A percentile compares a stretch with the other conserved stretches of the same genome.
phyloP scores from a whole-genome alignment of 2,888 invertebrate species.

The Polyommatus iphigenia region DNA sequence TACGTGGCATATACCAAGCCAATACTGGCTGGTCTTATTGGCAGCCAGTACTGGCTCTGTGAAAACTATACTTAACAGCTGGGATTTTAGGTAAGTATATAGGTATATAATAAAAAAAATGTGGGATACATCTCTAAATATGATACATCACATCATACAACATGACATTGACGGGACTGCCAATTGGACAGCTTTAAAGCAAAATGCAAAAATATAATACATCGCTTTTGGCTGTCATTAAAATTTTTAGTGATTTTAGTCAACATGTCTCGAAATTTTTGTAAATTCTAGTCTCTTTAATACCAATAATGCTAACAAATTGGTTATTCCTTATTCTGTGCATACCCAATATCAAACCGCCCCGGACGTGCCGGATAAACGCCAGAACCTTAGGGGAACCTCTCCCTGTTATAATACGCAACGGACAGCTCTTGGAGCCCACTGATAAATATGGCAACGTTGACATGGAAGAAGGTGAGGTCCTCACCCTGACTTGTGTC shows the following conservation, averaged over 20 bases:
- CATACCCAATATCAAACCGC: conserved; percentile 52
- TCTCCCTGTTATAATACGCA: conserved; percentile 58
- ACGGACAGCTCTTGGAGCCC: conserved; percentile 61
- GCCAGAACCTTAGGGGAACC: conserved; percentile 60
- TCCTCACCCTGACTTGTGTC: conserved; percentile 61
- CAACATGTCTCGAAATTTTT: neutral
- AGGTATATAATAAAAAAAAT: too few relatives aligned
- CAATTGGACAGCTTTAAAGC: neutral
- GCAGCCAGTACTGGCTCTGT: too few relatives aligned
- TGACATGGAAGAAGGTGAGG: conserved; percentile 55
- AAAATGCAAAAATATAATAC: too few relatives aligned
- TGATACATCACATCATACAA: too few relatives aligned
- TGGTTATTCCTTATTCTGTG: conserved; percentile 52
- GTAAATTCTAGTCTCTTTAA: conserved; percentile 2
- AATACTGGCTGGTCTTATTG: too few relatives aligned
- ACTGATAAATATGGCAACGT: conserved; percentile 58
- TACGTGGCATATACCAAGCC: too few relatives aligned
- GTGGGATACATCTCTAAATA: too few relatives aligned
- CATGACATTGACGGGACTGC: too few relatives aligned
- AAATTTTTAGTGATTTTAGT: neutral
- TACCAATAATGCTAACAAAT: neutral
- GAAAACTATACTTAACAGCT: too few relatives aligned
- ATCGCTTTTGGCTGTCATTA: neutral
- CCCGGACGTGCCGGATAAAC: conserved; percentile 57
- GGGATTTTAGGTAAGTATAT: too few relatives aligned